These are phyloP conservation scores for Nasalis larvatus DNA, from an alignment of 2,113 vertebrate genomes.

Conservation along the genomic window DNA sequence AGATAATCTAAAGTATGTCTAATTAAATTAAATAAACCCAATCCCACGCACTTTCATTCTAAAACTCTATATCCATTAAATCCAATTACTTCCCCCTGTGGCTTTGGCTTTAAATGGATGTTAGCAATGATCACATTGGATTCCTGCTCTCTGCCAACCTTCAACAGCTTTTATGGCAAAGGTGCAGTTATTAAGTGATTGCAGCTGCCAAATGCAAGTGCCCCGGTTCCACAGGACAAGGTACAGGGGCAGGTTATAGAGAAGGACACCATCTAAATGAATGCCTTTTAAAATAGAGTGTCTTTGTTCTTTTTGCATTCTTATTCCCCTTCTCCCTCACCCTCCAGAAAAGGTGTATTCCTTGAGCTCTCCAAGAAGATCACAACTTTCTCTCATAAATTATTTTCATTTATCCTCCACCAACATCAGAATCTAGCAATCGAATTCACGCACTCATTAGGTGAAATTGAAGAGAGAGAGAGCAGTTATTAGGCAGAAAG, in stretches of 20 bases:
- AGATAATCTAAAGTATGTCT: constrained; percentile 47
- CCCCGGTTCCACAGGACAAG: not conserved
- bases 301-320: not conserved
- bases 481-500: not conserved
- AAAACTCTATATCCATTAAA: constrained; percentile 54
- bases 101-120: constrained; percentile 51
- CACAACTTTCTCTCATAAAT: not conserved
- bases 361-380: not conserved
- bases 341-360: not conserved
- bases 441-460: not conserved
- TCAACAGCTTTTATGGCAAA: not conserved
- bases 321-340: not conserved
- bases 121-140: not conserved
- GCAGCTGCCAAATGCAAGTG: not conserved
- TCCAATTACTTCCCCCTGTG: constrained; percentile 37
- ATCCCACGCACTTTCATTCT: constrained; percentile 29
- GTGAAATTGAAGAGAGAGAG: not conserved
- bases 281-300: not conserved
- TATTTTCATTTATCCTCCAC: not conserved
- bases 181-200: not conserved
- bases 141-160: not conserved
- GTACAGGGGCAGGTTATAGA: not conserved
- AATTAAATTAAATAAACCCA: constrained; percentile 62
- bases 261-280: not conserved
- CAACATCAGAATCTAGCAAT: not conserved